Percentiles rank a stretch among this genome's conserved stretches.
phyloP scores from a whole-genome alignment of 2,888 invertebrate genomes.

The Cryptocephalus moraei region DNA sequence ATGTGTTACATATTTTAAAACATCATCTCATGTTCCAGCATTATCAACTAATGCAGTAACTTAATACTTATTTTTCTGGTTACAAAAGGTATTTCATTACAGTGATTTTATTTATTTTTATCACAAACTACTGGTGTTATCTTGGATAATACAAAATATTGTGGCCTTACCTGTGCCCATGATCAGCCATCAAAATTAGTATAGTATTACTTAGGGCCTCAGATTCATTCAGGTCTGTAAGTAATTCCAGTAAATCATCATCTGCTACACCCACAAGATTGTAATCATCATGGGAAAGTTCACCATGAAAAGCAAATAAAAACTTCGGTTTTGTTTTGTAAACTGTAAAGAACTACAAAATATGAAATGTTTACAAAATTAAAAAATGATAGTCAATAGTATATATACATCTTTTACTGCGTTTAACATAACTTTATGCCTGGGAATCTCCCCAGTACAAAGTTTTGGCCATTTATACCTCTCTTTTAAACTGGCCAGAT shows the following conservation, averaged over 20 bases:
- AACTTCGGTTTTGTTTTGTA: constrained; percentile 67
- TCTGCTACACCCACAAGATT: constrained; percentile 72
- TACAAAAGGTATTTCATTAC: too few species aligned
- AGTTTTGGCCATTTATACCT: constrained; percentile 44
- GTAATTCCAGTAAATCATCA: constrained; percentile 55
- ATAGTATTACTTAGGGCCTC: constrained; percentile 69
- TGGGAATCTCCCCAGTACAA: constrained; percentile 63
- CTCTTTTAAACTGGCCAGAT: constrained; percentile 52
- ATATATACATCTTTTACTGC: constrained; percentile 51
- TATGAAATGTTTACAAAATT: background rate
- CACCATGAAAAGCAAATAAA: constrained; percentile 79
- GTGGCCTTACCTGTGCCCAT: constrained; percentile 67
- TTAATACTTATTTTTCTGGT: too few species aligned
- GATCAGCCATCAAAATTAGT: constrained; percentile 86
- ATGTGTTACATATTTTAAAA: too few species aligned
- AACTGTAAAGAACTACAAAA: constrained; percentile 43
- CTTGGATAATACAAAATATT: background rate
- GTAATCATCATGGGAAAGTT: constrained; percentile 79
- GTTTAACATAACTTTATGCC: constrained; percentile 58
- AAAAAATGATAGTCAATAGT: background rate
- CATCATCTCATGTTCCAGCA: too few species aligned
- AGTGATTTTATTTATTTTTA: too few species aligned
- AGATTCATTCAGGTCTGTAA: constrained; percentile 49
- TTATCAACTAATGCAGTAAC: too few species aligned
- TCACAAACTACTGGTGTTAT: too few species aligned